phyloP scores from a whole-genome alignment of 2,113 vertebrate genomes.

The Menura novaehollandiae region DNA sequence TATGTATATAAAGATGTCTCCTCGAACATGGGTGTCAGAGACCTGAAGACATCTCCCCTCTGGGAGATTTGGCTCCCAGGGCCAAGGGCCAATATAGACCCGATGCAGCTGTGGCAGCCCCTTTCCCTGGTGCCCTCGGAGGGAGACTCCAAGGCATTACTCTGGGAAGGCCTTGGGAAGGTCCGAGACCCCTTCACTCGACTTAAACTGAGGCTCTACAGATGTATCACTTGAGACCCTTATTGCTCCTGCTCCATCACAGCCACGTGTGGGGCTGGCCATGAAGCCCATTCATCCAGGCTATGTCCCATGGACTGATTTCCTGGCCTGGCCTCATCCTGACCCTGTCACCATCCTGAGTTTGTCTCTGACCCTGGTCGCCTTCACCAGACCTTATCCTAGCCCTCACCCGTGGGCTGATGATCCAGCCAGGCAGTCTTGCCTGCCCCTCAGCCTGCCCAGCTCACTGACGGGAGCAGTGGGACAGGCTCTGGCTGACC shows the following conservation, averaged over 20 bases:
- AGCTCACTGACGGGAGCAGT: not conserved
- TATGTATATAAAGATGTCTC: not conserved
- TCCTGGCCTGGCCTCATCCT: not conserved
- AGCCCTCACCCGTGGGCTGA: too few species aligned
- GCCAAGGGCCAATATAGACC: not conserved
- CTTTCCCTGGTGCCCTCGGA: not conserved
- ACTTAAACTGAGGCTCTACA: not conserved
- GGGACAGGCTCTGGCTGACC: not conserved
- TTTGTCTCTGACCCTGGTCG: not conserved
- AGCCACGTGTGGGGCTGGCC: rapidly evolving
- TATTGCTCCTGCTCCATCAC: not conserved
- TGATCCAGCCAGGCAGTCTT: not conserved
- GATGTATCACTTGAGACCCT: not conserved
- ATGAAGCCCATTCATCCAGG: not conserved
- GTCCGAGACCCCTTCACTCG: not conserved
- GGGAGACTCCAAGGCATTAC: not conserved
- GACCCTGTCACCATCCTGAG: not conserved
- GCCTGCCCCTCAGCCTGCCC: not conserved
- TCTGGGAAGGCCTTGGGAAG: not conserved
- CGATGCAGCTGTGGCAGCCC: not conserved
- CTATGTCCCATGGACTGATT: not conserved
- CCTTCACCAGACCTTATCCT: not conserved
- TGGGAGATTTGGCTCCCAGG: not conserved
- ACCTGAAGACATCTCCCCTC: not conserved
- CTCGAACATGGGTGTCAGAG: not conserved